These are phyloP conservation scores for Drosophila jambulina DNA, from an alignment of 1,140 invertebrate species.

Conservation along the genomic window DNA sequence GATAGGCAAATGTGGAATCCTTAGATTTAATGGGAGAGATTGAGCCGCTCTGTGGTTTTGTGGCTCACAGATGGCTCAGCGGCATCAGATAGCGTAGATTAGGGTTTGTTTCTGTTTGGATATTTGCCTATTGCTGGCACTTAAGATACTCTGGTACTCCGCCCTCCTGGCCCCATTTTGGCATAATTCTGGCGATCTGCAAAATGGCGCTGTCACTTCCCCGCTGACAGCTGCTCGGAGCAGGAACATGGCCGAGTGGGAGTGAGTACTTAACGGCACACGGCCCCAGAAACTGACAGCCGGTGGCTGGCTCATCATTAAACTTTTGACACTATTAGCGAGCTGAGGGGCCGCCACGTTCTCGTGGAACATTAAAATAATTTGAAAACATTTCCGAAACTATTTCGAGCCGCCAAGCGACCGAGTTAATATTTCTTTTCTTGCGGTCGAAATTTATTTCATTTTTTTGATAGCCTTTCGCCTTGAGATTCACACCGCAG, in stretches of 20 bases:
- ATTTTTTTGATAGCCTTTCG: conserved; percentile 36
- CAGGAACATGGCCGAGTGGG: conserved; percentile 53
- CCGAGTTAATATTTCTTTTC: conserved; percentile 46
- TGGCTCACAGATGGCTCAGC: conserved; percentile 32
- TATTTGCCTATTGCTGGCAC: conserved; percentile 1
- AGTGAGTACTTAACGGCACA: conserved; percentile 66
- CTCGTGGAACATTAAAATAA: conserved; percentile 61
- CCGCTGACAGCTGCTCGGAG: conserved; percentile 66
- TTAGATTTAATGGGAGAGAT: conserved; percentile 56
- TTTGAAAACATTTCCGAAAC: conserved; percentile 62
- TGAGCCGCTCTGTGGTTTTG: conserved; percentile 42
- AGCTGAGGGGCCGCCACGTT: background rate
- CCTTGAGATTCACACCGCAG: conserved; percentile 45
- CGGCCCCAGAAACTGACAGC: conserved; percentile 69
- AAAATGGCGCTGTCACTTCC: conserved; percentile 71
- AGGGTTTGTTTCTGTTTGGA: background rate
- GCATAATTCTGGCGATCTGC: conserved; percentile 32
- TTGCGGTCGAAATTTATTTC: conserved; percentile 39
- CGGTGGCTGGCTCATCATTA: conserved; percentile 73
- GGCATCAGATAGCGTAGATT: conserved; percentile 10
- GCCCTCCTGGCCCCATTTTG: background rate
- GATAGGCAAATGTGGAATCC: conserved; percentile 61
- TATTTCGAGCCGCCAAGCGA: conserved; percentile 33
- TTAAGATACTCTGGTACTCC: background rate
- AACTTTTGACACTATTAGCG: conserved; percentile 83